Conservation (phyloP, 2,113 vertebrate genomes). For the Carassius gibelio region DNA sequence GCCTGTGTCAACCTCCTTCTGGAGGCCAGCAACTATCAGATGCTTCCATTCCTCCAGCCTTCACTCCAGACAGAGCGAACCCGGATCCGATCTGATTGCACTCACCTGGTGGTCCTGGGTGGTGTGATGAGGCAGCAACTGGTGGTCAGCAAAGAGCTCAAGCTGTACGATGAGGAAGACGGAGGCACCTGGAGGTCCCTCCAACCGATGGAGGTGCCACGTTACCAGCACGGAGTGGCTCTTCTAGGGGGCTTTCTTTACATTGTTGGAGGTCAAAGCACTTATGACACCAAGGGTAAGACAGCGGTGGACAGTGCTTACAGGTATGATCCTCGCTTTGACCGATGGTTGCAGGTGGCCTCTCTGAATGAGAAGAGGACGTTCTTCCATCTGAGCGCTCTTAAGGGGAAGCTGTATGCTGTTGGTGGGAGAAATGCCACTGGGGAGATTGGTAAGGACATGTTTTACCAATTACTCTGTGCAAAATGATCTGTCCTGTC, state of each 20-base stretch:
- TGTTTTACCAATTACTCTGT: background rate
- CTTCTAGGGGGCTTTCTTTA: slow-evolving; percentile 80
- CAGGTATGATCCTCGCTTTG: slow-evolving; percentile 80
- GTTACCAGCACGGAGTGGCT: slow-evolving; percentile 82
- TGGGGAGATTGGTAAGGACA: slow-evolving; percentile 76
- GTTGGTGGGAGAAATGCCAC: slow-evolving; percentile 78
- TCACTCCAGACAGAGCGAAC: slow-evolving; percentile 78
- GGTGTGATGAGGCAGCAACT: slow-evolving; percentile 83
- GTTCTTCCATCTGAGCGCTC: slow-evolving; percentile 81
- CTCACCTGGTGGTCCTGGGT: slow-evolving; percentile 76
- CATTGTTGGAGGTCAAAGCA: slow-evolving; percentile 82
- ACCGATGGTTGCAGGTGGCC: slow-evolving; percentile 79
- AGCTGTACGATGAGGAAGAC: slow-evolving; percentile 73
- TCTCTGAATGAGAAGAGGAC: slow-evolving; percentile 81
- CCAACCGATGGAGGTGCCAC: slow-evolving; percentile 78
- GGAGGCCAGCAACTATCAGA: slow-evolving; percentile 84
- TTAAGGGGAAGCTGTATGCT: slow-evolving; percentile 77
- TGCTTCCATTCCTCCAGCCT: slow-evolving; percentile 82
- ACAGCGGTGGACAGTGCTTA: slow-evolving; percentile 81
- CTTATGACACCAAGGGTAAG: slow-evolving; percentile 84
- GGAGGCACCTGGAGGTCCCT: slow-evolving; percentile 73
- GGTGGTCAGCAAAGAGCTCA: slow-evolving; percentile 79
- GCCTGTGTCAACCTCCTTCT: slow-evolving; percentile 80
- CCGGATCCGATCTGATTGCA: slow-evolving; percentile 75
- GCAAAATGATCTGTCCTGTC: background rate